A percentile compares a stretch with the other conserved stretches of the same genome.
These are phyloP conservation scores for Lepidurus apus DNA, from an alignment of 1,140 invertebrate species.

Conservation along the genomic window DNA sequence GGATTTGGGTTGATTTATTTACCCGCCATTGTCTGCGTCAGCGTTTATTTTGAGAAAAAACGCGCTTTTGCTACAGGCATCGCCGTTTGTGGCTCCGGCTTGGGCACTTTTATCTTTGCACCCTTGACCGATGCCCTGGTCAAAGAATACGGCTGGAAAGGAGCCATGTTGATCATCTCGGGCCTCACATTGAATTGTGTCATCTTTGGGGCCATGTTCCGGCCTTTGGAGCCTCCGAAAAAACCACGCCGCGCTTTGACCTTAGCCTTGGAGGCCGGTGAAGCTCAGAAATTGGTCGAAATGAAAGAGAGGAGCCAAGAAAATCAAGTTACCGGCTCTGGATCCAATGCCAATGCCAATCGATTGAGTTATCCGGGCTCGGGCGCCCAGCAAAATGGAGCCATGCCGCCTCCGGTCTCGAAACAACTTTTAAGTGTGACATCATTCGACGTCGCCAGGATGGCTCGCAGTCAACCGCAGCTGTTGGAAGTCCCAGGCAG, in stretches of 20 bases:
- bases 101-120: constrained; percentile 78
- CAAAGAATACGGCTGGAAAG: constrained; percentile 58
- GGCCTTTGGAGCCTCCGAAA: constrained; percentile 47
- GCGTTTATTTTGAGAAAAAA: constrained; percentile 86
- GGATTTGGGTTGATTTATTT: constrained; percentile 92
- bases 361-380: no score
- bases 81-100: constrained; percentile 86
- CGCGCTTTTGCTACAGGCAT: constrained; percentile 88
- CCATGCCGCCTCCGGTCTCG: neutral
- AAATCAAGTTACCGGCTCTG: neutral
- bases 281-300: constrained; percentile 28
- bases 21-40: constrained; percentile 90
- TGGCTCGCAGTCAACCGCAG: constrained; percentile 40
- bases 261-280: constrained; percentile 32
- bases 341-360: no score
- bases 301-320: neutral
- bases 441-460: constrained; percentile 24
- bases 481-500: constrained; percentile 35
- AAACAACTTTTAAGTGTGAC: constrained; percentile 8
- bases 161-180: constrained; percentile 71
- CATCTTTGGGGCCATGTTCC: constrained; percentile 75
- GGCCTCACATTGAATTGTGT: constrained; percentile 74
- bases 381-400: neutral
- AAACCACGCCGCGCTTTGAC: neutral
- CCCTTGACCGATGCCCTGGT: constrained; percentile 66